Conservation (phyloP, 1,140 invertebrate species). For the Homarus americanus region DNA sequence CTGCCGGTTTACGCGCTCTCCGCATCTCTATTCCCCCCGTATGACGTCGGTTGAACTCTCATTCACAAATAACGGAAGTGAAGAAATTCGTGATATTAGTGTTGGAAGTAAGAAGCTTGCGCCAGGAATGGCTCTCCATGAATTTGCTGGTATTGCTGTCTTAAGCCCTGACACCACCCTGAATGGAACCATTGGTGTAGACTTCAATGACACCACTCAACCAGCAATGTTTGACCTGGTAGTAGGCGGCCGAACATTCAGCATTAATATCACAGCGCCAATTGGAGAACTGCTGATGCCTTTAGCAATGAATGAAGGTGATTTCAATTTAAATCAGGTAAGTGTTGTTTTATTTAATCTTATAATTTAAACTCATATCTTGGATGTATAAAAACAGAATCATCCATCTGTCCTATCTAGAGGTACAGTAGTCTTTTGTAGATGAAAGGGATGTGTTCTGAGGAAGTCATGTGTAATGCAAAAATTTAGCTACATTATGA, state of each 20-base stretch:
- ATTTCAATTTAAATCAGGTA: slow-evolving; percentile 87
- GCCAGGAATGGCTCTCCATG: slow-evolving; percentile 87
- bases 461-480: too few relatives aligned
- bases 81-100: slow-evolving; percentile 86
- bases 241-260: slow-evolving; percentile 82
- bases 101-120: slow-evolving; percentile 87
- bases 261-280: slow-evolving; percentile 87
- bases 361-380: background rate
- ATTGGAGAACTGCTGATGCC: slow-evolving; percentile 94
- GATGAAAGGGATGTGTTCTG: too few relatives aligned
- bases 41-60: slow-evolving; percentile 92
- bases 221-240: slow-evolving; percentile 89
- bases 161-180: slow-evolving; percentile 82
- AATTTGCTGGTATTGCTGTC: slow-evolving; percentile 86
- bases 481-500: too few relatives aligned
- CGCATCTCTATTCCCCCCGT: slow-evolving; percentile 89
- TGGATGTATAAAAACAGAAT: too few relatives aligned
- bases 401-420: too few relatives aligned
- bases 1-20: slow-evolving; percentile 88
- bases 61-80: slow-evolving; percentile 86
- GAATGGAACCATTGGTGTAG: slow-evolving; percentile 88
- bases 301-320: slow-evolving; percentile 87
- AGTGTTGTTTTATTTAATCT: background rate
- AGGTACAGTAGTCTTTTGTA: too few relatives aligned
- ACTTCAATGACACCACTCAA: slow-evolving; percentile 97